phyloP scores from a whole-genome alignment of 2,888 invertebrate species.

The Scaptomyza parva region DNA sequence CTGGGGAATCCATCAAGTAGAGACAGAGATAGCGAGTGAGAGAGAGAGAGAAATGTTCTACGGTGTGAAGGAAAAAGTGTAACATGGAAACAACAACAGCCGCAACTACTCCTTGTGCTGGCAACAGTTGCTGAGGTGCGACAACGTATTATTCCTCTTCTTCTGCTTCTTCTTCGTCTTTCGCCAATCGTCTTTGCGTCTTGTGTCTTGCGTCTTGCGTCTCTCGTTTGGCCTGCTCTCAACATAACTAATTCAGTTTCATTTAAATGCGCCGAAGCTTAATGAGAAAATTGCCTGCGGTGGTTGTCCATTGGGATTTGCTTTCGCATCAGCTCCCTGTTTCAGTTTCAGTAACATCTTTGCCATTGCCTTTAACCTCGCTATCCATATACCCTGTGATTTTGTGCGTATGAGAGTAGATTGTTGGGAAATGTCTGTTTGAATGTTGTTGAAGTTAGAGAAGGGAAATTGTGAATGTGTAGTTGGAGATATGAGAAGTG shows the following conservation, averaged over 20 bases:
- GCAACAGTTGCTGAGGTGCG: slow-evolving; percentile 49
- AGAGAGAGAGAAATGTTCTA: slow-evolving; percentile 7
- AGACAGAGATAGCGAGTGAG: slow-evolving; percentile 1
- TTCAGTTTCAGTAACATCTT: not conserved
- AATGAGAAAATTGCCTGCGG: slow-evolving; percentile 81
- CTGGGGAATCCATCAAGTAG: slow-evolving; percentile 59
- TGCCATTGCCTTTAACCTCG: not conserved
- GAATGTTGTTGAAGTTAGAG: not conserved
- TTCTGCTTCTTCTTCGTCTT: not conserved
- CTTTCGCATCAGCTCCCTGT: slow-evolving; percentile 5
- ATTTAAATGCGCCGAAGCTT: slow-evolving; percentile 76
- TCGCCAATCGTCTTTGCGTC: not conserved
- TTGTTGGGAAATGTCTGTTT: not conserved
- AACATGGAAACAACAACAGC: slow-evolving; percentile 10
- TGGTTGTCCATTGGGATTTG: slow-evolving; percentile 51
- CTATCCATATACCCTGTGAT: not conserved
- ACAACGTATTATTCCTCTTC: not conserved
- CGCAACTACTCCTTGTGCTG: slow-evolving; percentile 35
- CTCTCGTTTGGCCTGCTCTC: slow-evolving; percentile 54
- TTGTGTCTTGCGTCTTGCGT: slow-evolving; percentile 1
- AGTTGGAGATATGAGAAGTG: not conserved
- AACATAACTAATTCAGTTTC: slow-evolving; percentile 79
- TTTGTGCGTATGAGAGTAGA: not conserved
- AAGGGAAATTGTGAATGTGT: not conserved
- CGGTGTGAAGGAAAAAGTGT: slow-evolving; percentile 13